These are phyloP conservation scores for Chrysopa pallens DNA, from an alignment of 1,140 invertebrate species.

Conservation along the genomic window DNA sequence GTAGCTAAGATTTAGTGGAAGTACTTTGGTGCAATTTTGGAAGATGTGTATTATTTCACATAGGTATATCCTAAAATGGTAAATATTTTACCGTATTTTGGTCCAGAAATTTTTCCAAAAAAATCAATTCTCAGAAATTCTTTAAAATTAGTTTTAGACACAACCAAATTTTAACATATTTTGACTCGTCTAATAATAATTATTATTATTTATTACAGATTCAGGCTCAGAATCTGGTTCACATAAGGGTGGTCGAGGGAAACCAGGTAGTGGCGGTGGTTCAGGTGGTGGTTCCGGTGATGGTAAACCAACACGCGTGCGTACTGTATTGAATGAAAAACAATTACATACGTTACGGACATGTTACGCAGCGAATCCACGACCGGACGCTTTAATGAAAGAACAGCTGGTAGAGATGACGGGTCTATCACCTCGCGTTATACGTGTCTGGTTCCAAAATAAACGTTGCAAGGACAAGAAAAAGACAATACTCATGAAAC, in stretches of 20 bases:
- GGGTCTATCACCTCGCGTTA: conserved; percentile 82
- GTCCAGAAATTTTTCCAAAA: too few relatives aligned
- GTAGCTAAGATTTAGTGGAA: too few relatives aligned
- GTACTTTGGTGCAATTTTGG: too few relatives aligned
- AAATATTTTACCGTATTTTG: too few relatives aligned
- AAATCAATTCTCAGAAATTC: too few relatives aligned
- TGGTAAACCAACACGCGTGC: conserved; percentile 91
- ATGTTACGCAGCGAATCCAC: conserved; percentile 92
- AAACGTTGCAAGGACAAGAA: conserved; percentile 99
- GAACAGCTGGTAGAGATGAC: conserved; percentile 99
- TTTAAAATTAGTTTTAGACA: too few relatives aligned
- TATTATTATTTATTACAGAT: conserved; percentile 33
- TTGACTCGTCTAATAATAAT: too few relatives aligned
- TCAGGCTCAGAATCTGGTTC: conserved; percentile 70
- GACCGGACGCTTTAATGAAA: conserved; percentile 98
- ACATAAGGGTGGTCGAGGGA: conserved; percentile 48
- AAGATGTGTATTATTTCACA: too few relatives aligned
- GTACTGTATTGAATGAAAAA: conserved; percentile 97
- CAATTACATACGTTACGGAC: conserved; percentile 89
- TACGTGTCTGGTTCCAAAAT: conserved; percentile 98
- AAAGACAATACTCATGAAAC: conserved; percentile 88
- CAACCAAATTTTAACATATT: too few relatives aligned
- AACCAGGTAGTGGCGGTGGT: conserved; percentile 28
- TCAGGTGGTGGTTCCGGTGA: conserved; percentile 46
- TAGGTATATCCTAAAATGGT: too few relatives aligned